Percentiles rank a stretch among this genome's conserved stretches.
phyloP scores from a whole-genome alignment of 2,113 vertebrate genomes.

The Blennius ocellaris region DNA sequence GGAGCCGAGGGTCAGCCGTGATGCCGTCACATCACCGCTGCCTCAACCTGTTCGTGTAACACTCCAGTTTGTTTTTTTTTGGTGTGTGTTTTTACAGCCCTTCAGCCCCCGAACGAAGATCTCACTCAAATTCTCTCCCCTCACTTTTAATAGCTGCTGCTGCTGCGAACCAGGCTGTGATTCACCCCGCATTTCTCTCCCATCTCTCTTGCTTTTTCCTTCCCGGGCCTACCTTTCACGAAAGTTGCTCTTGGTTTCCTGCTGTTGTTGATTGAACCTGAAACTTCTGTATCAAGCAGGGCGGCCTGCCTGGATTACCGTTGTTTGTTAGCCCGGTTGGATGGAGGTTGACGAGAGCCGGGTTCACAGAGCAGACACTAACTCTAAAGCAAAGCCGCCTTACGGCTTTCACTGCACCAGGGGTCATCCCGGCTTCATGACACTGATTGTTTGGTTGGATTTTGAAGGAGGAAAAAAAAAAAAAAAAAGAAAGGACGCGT shows the following conservation, averaged over 20 bases:
- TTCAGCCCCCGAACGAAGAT: constrained; percentile 6
- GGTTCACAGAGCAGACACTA: constrained; percentile 75
- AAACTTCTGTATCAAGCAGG: constrained; percentile 81
- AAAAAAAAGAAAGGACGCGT: constrained; percentile 49
- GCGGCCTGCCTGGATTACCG: constrained; percentile 78
- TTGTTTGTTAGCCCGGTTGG: constrained; percentile 79
- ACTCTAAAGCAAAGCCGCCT: constrained; percentile 63
- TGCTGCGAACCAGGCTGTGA: not conserved
- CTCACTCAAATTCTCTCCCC: constrained; percentile 19
- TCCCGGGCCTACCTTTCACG: constrained; percentile 13
- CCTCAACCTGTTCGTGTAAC: constrained; percentile 37
- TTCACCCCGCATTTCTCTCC: constrained; percentile 16
- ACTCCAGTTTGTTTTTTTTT: constrained; percentile 37
- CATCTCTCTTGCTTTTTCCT: constrained; percentile 47
- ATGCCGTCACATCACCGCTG: constrained; percentile 3
- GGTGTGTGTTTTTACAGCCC: not conserved
- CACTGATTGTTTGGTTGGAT: constrained; percentile 63
- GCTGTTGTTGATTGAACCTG: constrained; percentile 64
- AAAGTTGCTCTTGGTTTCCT: constrained; percentile 40
- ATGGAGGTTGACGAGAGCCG: constrained; percentile 77
- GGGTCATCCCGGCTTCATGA: constrained; percentile 58
- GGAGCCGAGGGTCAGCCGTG: constrained; percentile 14
- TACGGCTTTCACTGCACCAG: constrained; percentile 68
- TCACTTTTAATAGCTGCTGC: constrained; percentile 21
- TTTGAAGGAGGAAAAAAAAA: constrained; percentile 34